Conservation (phyloP, 2,888 invertebrate genomes). For the Philonicus albiceps region DNA sequence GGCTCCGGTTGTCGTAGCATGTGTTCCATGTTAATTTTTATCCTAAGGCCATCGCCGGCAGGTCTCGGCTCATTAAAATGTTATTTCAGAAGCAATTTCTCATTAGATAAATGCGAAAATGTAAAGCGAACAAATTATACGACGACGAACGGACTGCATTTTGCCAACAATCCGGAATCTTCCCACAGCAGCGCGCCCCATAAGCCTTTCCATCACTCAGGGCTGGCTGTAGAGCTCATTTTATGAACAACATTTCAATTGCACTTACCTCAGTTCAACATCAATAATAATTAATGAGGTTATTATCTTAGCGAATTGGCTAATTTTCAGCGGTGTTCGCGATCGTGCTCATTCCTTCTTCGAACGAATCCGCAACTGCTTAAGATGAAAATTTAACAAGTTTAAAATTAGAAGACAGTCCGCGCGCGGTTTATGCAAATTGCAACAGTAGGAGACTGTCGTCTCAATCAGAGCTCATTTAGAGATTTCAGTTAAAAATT, state of each 20-base stretch:
- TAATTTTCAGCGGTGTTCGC: not conserved
- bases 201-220: not conserved
- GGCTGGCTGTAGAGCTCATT: not conserved
- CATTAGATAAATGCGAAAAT: slow-evolving; percentile 5
- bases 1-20: not conserved
- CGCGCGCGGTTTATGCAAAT: not conserved
- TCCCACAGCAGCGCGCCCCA: slow-evolving; percentile 1
- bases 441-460: not conserved
- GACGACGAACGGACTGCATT: not conserved
- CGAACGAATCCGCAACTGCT: not conserved
- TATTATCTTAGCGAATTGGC: slow-evolving; percentile 3
- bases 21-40: slow-evolving; percentile 20
- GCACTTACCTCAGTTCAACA: not conserved
- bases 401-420: not conserved
- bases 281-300: slow-evolving; percentile 14
- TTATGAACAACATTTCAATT: slow-evolving; percentile 10
- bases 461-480: not conserved
- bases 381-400: not conserved
- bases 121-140: slow-evolving; percentile 1
- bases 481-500: not conserved
- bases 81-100: slow-evolving; percentile 24
- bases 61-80: slow-evolving; percentile 2
- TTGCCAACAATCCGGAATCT: not conserved
- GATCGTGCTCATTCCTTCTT: not conserved
- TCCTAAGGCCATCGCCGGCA: slow-evolving; percentile 8